Base-by-base conservation (phyloP, 2,113 vertebrate species). In the Dissostichus mawsoni region DNA sequence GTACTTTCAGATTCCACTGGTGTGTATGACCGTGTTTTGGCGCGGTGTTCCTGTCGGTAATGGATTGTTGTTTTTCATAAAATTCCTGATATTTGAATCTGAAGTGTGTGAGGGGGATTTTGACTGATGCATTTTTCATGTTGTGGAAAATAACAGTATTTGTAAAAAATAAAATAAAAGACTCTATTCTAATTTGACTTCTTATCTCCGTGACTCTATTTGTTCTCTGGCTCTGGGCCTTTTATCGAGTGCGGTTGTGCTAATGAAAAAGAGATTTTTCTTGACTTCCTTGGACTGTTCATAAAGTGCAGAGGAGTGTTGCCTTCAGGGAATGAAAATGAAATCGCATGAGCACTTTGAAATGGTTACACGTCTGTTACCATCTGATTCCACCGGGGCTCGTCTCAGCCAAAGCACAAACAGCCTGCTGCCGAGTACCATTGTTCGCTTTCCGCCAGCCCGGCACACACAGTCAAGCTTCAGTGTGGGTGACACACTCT, bases 161-260 rank as follows among this genome's bases (percentile, higher is more conserved):
- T 92, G 87, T 85, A 81, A 83, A 78, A 73, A 83, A 61, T 5
- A 62, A 59, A 80, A 89, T 83, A 89, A 87, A 94, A 62, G 11
- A 79, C 74, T 82, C 12, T 88, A 88, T 90, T 92, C 69, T 74
- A 78, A 78, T 84, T 80, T 87, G 74, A 86, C n/a, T 13, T 74
- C 12, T 52, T 67, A 5, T 66, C 16, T 59, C 4, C 14, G 1
- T 2, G 47, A 23, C 6, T 47, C 14, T 18, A 0, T 66, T 66
- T 33, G 13, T 25, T 52, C 61, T 79, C 74, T 33, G 1, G 56
- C 48, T 62, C n/a, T 50, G 25, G 53, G n/a, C 51, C 18, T 41
- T 55, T 58, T 36, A 44, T 64, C 2, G 36, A 74, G 45, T 50
- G 48, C 12, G 50, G 36, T 55, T 69, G 45, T 7, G 33, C 5